Evolutionary conservation across 2,888 invertebrate genomes (phyloP).

Genomic region (Acleris emargana): DNA sequence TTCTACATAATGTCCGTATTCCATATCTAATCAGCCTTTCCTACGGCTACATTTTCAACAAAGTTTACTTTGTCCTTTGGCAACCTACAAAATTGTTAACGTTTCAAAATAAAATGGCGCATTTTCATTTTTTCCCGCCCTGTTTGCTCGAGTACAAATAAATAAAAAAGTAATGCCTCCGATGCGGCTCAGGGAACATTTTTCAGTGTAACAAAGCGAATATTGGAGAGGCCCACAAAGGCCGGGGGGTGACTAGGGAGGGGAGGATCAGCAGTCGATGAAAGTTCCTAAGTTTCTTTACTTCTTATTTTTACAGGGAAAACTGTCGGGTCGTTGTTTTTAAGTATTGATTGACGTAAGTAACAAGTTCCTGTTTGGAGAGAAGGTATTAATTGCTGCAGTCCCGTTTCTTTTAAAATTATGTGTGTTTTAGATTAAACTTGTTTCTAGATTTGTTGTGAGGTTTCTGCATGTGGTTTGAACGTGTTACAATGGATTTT

Average conservation of each 20-base stretch:
- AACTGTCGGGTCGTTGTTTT: too few relatives aligned
- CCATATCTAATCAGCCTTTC: neutral
- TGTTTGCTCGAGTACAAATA: slow-evolving; percentile 32
- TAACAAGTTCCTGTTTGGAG: too few relatives aligned
- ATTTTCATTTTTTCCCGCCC: slow-evolving; percentile 32
- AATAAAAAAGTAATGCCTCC: slow-evolving; percentile 34
- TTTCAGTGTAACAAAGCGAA: slow-evolving; percentile 82
- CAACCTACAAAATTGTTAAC: slow-evolving; percentile 24
- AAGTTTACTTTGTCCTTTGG: slow-evolving; percentile 3
- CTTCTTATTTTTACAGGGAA: too few relatives aligned
- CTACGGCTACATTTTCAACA: neutral
- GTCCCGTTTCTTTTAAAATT: too few relatives aligned
- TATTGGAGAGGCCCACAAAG: slow-evolving; percentile 82
- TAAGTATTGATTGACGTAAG: too few relatives aligned
- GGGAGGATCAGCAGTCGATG: slow-evolving; percentile 28
- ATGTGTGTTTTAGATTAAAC: too few relatives aligned
- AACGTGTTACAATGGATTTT: too few relatives aligned
- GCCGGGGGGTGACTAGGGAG: slow-evolving; percentile 53
- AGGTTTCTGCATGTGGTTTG: too few relatives aligned
- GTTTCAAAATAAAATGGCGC: slow-evolving; percentile 27
- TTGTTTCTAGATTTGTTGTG: too few relatives aligned
- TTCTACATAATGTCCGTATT: neutral
- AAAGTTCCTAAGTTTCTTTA: slow-evolving; percentile 9
- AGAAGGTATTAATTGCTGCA: too few relatives aligned
- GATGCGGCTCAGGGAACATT: slow-evolving; percentile 57